Evolutionary conservation across 1,140 invertebrate species (phyloP), one percentile per base, ranked within the genome.

Genomic region (Ganaspis sp.): DNA sequence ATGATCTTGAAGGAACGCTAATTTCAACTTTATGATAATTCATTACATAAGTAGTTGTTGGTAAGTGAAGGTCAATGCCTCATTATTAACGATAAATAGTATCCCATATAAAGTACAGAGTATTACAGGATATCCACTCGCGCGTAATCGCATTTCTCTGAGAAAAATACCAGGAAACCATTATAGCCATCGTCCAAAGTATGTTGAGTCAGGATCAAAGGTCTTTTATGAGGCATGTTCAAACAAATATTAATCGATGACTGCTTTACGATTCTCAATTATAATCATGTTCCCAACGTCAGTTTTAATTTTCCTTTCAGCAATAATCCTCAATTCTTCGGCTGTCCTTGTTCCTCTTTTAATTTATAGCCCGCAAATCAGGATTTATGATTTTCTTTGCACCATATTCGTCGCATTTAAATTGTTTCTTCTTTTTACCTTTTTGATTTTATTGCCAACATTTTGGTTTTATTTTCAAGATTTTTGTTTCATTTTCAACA

Each of bases 151-250:
- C 72, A 70, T 72, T 78, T 70, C 74, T 53, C 54, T 71, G 75
- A 38, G 79, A 81, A 76, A 74, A 76, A 81, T 81, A 77, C 79
- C 74, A 72, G 64, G 79, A 81, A 78, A 64, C 80, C 80, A 81
- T 81, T 81, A 78, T 82, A 76, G 42, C 69, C 64, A 73, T 74
- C 74, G 74, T 69, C 74, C 73, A 53, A 75, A 53, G 74, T 53
- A 38, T 72, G 34, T 42, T 45, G 70, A 76, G 77, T 72, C 74
- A 77, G 75, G 80, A 49, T 82, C 79, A 82, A 82, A 82, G 80
- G 80, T 82, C 77, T 79, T 79, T 70, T 74, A 82, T 79, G 73
- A 82, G 77, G 77, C 73, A 82, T 82, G 77, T 71, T 75, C 77
- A 69, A 82, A 58, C 73, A 79, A 82, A 82, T 82, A 5, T 49